Conservation (phyloP, 2,888 invertebrate species). For the Pandemis heparana region DNA sequence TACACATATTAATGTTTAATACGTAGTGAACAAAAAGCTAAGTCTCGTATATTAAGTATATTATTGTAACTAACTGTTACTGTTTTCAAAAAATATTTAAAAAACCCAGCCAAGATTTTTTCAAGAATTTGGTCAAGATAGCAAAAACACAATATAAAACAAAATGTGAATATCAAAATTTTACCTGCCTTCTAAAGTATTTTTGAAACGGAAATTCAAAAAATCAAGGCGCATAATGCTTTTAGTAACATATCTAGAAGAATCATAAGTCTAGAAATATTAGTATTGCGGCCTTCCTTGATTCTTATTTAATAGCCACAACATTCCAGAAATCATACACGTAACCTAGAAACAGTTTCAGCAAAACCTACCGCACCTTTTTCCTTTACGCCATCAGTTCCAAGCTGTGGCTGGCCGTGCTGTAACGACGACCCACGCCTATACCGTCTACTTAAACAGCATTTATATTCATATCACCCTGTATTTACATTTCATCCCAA, state of each 20-base stretch:
- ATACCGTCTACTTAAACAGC: constrained; percentile 74
- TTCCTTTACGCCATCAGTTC: constrained; percentile 49
- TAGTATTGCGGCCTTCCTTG: not conserved
- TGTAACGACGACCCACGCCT: constrained; percentile 54
- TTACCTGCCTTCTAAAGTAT: too few relatives aligned
- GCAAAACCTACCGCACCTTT: constrained; percentile 17
- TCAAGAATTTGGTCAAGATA: too few relatives aligned
- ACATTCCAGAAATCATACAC: not conserved
- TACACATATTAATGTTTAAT: not conserved
- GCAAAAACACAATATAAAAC: too few relatives aligned
- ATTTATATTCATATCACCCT: constrained; percentile 84
- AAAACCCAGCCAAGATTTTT: too few relatives aligned
- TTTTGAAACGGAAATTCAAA: not conserved
- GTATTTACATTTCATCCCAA: constrained; percentile 81
- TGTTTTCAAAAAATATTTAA: too few relatives aligned
- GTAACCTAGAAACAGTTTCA: not conserved
- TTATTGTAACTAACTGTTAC: too few relatives aligned
- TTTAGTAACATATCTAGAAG: not conserved
- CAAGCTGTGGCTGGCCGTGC: constrained; percentile 45
- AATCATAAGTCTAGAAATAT: not conserved
- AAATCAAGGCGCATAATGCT: not conserved
- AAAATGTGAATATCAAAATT: too few relatives aligned
- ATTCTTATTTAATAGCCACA: not conserved
- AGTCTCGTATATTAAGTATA: too few relatives aligned
- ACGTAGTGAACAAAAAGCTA: too few relatives aligned